phyloP scores from a whole-genome alignment of 2,888 invertebrate species.

The Dendrolimus pini region DNA sequence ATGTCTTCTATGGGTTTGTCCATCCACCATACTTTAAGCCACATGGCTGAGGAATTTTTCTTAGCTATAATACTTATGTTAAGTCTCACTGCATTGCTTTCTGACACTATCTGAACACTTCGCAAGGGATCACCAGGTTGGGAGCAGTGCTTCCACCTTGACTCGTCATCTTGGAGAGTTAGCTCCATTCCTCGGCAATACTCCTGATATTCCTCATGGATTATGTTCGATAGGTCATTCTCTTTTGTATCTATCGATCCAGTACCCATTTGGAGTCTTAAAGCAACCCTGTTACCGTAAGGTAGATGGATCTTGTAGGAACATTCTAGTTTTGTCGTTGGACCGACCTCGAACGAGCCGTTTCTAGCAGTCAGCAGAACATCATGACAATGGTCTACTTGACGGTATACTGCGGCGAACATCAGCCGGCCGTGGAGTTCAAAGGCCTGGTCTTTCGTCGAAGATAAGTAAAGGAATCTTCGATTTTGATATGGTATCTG shows the following conservation, averaged over 20 bases:
- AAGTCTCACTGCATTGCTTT: slow-evolving; percentile 72
- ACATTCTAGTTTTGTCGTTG: slow-evolving; percentile 77
- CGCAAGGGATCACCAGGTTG: slow-evolving; percentile 74
- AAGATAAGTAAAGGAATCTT: slow-evolving; percentile 72
- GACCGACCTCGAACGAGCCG: slow-evolving; percentile 80
- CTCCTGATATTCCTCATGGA: slow-evolving; percentile 49
- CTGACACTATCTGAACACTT: slow-evolving; percentile 78
- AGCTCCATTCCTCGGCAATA: slow-evolving; percentile 76
- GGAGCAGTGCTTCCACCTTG: slow-evolving; percentile 78
- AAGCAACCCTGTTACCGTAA: slow-evolving; percentile 81
- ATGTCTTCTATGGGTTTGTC: slow-evolving; percentile 78
- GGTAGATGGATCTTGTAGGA: slow-evolving; percentile 83
- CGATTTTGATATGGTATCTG: slow-evolving; percentile 78
- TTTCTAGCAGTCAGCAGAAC: slow-evolving; percentile 79
- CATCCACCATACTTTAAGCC: slow-evolving; percentile 79
- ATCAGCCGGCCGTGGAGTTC: slow-evolving; percentile 79
- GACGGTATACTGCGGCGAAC: slow-evolving; percentile 80
- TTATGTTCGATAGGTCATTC: slow-evolving; percentile 48
- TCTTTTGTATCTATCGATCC: slow-evolving; percentile 47
- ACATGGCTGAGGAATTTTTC: slow-evolving; percentile 61
- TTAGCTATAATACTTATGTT: slow-evolving; percentile 60
- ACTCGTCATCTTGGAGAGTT: slow-evolving; percentile 74
- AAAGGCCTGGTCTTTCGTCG: slow-evolving; percentile 69
- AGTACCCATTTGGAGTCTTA: slow-evolving; percentile 77
- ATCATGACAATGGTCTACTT: slow-evolving; percentile 85